phyloP scores from a whole-genome alignment of 1,140 invertebrate genomes.

The Sycophila sp. region DNA sequence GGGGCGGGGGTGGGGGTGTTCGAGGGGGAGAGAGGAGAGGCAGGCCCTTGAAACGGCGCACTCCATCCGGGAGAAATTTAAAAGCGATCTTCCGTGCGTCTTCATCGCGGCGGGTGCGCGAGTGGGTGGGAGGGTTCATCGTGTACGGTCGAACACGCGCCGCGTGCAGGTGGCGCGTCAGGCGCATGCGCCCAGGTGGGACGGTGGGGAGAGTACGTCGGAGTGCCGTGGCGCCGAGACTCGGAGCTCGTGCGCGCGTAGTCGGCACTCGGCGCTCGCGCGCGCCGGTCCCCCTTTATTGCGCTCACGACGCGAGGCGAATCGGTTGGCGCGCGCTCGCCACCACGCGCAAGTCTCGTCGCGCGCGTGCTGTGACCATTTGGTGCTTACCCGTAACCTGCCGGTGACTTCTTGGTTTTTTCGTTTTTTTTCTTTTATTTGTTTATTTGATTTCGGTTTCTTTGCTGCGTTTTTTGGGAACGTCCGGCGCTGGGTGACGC shows the following conservation, averaged over 20 bases:
- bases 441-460: too few relatives aligned
- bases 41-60: too few relatives aligned
- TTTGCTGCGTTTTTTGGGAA: too few relatives aligned
- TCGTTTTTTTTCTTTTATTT: background rate
- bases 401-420: background rate
- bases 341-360: background rate
- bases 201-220: background rate
- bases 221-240: slow-evolving; percentile 54
- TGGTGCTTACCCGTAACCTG: background rate
- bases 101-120: too few relatives aligned
- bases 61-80: slow-evolving; percentile 41
- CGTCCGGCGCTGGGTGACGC: too few relatives aligned
- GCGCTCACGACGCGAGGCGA: slow-evolving; percentile 45
- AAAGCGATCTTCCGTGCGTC: slow-evolving; percentile 40
- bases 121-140: background rate
- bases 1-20: too few relatives aligned
- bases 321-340: background rate
- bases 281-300: too few relatives aligned
- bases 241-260: slow-evolving; percentile 47
- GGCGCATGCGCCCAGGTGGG: slow-evolving; percentile 62
- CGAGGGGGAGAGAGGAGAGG: too few relatives aligned
- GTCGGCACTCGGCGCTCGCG: slow-evolving; percentile 63
- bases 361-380: background rate
- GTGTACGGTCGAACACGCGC: background rate
- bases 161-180: background rate